Base-by-base conservation (phyloP, 2,888 invertebrate genomes). In the Rhagophthalmus giganteus region DNA sequence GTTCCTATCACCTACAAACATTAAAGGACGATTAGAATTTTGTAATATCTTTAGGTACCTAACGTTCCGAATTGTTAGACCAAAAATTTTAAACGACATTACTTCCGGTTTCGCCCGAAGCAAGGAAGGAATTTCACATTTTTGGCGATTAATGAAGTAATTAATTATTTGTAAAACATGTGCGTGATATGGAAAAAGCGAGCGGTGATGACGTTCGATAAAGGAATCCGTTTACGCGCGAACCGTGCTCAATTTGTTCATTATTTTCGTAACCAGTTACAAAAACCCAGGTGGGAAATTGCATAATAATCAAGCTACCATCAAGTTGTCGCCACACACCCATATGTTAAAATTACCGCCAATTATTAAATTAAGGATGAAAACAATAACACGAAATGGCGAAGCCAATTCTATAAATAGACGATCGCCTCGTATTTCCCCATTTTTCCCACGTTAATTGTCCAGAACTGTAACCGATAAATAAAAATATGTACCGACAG, bases 401-500 rank as follows among this genome's bases (percentile, higher is more conserved):
- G 1, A 9, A 10, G 13, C 27, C 14, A 38, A 38, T 20, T 20
- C 20, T 20, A 20, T 20, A 28, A 38, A 38, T 38, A 38, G 27
- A 13, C 10, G 26, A 11, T 26, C 26, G 28, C 7, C 27, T 13
- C 4, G 39, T 28, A 28, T 39, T 39, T 39, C 20, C 39, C 39
- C 16, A 16, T 39, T 39, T 38, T 15, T 8, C 26, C n/a, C n/a
- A n/a, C n/a, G n/a, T 4, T 5, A 26, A 26, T 26, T 26, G 9
- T 26, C 26, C 26, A 26, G 9, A 24, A 12, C 24, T 24, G 11
- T 8, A 11, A 11, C 8, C 13, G 7, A 37, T 25, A 37, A 37
- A 37, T 37, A 37, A 26, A 37, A 26, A 24, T 13, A 26, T n/a
- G n/a, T 12, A 13, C 10, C 6, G 38, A 27, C 38, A 38, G 38